A percentile compares a stretch with the other conserved stretches of the same genome.
Evolutionary conservation across 2,888 invertebrate genomes (phyloP).

Genomic region (Drosophila antonietae): DNA sequence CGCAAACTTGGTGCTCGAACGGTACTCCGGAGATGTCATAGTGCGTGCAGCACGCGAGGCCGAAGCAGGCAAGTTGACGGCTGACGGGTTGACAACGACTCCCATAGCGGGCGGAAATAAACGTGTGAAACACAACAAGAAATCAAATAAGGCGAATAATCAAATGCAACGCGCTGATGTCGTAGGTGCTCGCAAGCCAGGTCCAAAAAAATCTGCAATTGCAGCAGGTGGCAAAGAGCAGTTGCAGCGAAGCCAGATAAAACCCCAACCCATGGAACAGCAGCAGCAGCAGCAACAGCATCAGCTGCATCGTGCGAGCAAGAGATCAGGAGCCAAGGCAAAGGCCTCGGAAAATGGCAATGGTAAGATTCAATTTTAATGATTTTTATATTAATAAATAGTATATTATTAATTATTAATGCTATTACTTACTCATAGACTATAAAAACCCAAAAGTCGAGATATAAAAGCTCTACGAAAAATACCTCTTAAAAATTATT

Average conservation of each 20-base stretch:
- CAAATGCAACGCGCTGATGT: conserved; percentile 43
- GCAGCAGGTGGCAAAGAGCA: conserved; percentile 42
- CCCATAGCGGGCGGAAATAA: conserved; percentile 26
- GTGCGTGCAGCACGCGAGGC: conserved; percentile 72
- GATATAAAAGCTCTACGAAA: background rate
- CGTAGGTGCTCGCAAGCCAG: conserved; percentile 30
- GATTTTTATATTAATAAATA: too few relatives aligned
- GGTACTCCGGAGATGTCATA: conserved; percentile 54
- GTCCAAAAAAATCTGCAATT: conserved; percentile 51
- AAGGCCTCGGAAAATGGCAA: conserved; percentile 66
- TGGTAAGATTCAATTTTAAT: conserved; percentile 23
- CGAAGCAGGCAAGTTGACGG: conserved; percentile 10
- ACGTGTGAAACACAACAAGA: conserved; percentile 73
- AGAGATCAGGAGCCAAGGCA: conserved; percentile 70
- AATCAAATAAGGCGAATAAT: conserved; percentile 72
- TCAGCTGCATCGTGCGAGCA: conserved; percentile 61
- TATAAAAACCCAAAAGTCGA: background rate
- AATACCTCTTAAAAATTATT: background rate
- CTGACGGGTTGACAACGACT: background rate
- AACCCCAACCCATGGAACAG: conserved; percentile 71
- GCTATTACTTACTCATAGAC: too few relatives aligned
- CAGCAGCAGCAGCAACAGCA: conserved; percentile 35
- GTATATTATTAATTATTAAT: too few relatives aligned
- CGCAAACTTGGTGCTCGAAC: conserved; percentile 62
- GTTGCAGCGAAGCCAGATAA: conserved; percentile 71